Percentiles rank a stretch among this genome's conserved stretches.
Evolutionary conservation across 1,140 invertebrate species (phyloP).

Genomic region (Oreohelix idahoensis): DNA sequence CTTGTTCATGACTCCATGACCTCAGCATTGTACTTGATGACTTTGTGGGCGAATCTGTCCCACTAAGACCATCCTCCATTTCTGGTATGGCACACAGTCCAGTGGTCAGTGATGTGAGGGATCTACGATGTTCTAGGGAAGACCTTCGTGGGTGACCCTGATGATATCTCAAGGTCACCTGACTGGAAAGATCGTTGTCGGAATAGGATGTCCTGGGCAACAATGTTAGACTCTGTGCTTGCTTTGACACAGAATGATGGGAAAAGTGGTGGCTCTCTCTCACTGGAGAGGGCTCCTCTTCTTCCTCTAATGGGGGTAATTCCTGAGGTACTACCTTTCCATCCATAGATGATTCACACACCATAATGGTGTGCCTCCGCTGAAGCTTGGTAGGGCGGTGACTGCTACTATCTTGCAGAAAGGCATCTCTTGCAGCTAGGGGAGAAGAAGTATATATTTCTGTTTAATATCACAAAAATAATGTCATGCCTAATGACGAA

Average conservation of each 20-base stretch:
- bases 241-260: not conserved
- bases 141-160: constrained; percentile 2
- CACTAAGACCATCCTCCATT: constrained; percentile 37
- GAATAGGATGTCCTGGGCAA: constrained; percentile 17
- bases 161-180: constrained; percentile 10
- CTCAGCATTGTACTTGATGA: not conserved
- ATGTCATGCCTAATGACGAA: too few relatives aligned
- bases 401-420: constrained; percentile 29
- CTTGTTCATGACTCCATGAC: constrained; percentile 35
- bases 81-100: constrained; percentile 45
- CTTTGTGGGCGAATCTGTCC: not conserved
- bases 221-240: not conserved
- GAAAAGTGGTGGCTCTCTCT: constrained; percentile 19
- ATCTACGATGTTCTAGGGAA: constrained; percentile 40
- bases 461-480: too few relatives aligned
- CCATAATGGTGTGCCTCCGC: constrained; percentile 71
- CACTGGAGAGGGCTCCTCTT: constrained; percentile 40
- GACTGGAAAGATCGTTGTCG: constrained; percentile 14
- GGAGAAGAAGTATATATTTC: not conserved
- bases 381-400: constrained; percentile 49
- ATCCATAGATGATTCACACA: constrained; percentile 68
- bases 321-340: constrained; percentile 46
- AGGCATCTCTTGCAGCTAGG: constrained; percentile 44
- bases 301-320: constrained; percentile 45
- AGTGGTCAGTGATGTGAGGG: constrained; percentile 41